These are phyloP conservation scores for Oncorhynchus clarkii DNA, from an alignment of 2,113 vertebrate species.

Conservation along the genomic window DNA sequence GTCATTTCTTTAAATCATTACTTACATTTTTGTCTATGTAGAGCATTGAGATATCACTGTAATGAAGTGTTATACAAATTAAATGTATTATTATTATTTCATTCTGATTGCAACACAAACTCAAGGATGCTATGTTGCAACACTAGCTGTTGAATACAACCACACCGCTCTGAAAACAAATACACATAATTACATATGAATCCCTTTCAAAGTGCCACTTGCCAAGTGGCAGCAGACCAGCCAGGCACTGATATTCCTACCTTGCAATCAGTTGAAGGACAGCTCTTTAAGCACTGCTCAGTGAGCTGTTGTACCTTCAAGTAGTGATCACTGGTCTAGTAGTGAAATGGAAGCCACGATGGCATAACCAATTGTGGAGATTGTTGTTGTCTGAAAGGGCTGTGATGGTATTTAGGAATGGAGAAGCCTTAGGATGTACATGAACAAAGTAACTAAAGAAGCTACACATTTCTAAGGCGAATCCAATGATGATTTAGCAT, in stretches of 20 bases:
- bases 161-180: slow-evolving; percentile 1
- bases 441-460: not conserved
- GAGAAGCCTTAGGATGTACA: not conserved
- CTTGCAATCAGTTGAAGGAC: slow-evolving; percentile 8
- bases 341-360: not conserved
- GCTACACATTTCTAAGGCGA: too few species aligned
- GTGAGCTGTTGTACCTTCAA: not conserved
- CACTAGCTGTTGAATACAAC: not conserved
- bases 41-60: too few species aligned
- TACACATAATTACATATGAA: not conserved
- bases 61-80: too few species aligned
- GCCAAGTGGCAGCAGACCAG: not conserved
- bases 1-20: too few species aligned
- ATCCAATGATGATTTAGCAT: too few species aligned
- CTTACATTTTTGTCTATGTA: too few species aligned
- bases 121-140: not conserved
- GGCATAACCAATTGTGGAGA: not conserved
- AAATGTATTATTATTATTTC: too few species aligned
- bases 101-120: too few species aligned
- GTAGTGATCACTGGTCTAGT: not conserved
- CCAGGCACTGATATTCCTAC: slow-evolving; percentile 10
- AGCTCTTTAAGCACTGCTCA: not conserved
- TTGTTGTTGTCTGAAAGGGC: not conserved
- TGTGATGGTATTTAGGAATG: not conserved
- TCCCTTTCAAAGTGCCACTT: not conserved